Base-by-base conservation (phyloP, 2,113 vertebrate species). In the Globicephala melas region DNA sequence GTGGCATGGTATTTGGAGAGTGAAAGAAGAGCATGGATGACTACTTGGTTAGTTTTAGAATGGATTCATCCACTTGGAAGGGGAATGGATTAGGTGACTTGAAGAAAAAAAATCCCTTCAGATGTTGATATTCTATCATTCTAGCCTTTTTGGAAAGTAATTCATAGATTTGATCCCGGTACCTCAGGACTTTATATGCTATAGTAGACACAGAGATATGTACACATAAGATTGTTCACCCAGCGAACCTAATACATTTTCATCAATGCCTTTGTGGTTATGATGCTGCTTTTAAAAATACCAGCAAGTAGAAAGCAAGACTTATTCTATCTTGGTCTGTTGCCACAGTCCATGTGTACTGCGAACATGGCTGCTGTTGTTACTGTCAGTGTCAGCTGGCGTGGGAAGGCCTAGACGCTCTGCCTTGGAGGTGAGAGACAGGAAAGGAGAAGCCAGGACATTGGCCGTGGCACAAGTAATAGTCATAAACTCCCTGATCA, bases 11-110 rank as follows among this genome's bases (percentile, higher is more conserved):
- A 73, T 77, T 82, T 50, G 53, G n/a, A 85, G 33, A 36, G 9
- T 53, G 47, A 33, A 87, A 25, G 50, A 84, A 41, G 60, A 92
- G 14, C 76, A 26, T 18, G 63, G 70, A 53, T 41, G 33, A 65
- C 60, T 82, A 12, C 53, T 91, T 18, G 18, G 23, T 89, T 76
- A 71, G 20, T 71, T 80, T 96, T 91, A 89, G 77, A 96, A 91
- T 82, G 33, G 71, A 68, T 77, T 79, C 53, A 74, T 81, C 50
- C 41, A 44, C 86, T 83, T 91, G 50, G 65, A 50, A 91, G 65
- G 33, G 47, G 8, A 88, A 53, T 84, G 33, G 31, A 87, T 80
- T 38, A 87, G 38, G 73, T 65, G 71, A 76, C 28, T 12, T 28
- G 28, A 65, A 67, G n/a, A 88, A 55, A 53, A 67, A 67, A 95